Conservation (phyloP, 1,140 invertebrate species). For the Antheraea pernyi region DNA sequence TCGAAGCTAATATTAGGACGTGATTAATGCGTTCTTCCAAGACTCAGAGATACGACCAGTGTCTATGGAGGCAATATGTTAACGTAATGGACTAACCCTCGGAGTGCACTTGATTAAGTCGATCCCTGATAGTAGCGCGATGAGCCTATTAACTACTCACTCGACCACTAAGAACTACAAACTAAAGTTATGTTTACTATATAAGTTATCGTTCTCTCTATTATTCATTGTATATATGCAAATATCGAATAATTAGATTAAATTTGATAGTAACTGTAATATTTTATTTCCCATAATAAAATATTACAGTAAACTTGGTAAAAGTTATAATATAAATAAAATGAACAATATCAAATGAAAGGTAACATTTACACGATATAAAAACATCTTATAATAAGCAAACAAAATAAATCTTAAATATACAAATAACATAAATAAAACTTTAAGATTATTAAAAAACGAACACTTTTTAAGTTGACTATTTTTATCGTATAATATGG, state of each 20-base stretch:
- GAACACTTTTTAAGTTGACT: no score
- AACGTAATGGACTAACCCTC: constrained; percentile 42
- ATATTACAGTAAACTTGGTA: no score
- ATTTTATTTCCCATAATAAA: no score
- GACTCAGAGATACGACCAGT: constrained; percentile 15
- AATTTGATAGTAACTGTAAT: no score
- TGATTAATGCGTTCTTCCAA: not conserved
- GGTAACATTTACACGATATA: no score
- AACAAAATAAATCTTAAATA: no score
- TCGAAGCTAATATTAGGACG: not conserved
- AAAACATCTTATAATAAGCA: no score
- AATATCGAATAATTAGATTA: not conserved
- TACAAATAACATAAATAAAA: no score
- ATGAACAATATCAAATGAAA: no score
- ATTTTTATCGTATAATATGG: no score
- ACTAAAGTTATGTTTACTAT: not conserved
- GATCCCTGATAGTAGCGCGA: constrained; percentile 33
- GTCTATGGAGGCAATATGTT: constrained; percentile 43
- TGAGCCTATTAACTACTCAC: constrained; percentile 30
- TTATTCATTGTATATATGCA: not conserved
- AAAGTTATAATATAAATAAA: no score
- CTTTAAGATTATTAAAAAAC: no score
- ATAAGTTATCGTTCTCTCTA: not conserved
- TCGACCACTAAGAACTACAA: constrained; percentile 14
- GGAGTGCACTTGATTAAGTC: constrained; percentile 51